Evolutionary conservation across 2,113 vertebrate species (phyloP).

Genomic region (Semnornis frantzii): DNA sequence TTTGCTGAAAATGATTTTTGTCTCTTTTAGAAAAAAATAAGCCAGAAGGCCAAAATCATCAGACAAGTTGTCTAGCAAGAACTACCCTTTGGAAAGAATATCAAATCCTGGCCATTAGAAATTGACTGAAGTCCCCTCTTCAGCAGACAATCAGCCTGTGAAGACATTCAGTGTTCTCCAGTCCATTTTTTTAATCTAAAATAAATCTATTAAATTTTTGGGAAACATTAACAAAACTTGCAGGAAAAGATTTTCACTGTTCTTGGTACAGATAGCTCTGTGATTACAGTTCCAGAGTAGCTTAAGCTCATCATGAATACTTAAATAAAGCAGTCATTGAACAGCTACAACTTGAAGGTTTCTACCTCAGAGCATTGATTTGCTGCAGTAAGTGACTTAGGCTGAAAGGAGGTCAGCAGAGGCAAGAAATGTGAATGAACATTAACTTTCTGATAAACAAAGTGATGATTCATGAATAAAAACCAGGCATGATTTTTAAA

Average conservation of each 20-base stretch:
- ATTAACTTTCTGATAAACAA: conserved; percentile 34
- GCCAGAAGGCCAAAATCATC: neutral
- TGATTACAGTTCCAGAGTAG: neutral
- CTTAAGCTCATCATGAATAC: neutral
- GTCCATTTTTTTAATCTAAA: neutral
- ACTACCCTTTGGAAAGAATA: neutral
- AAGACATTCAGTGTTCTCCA: neutral
- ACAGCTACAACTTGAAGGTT: neutral
- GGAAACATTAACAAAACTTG: neutral
- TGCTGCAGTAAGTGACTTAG: neutral
- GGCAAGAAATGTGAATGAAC: conserved; percentile 40
- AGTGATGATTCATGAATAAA: conserved; percentile 36
- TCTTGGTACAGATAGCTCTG: neutral
- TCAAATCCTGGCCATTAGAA: neutral
- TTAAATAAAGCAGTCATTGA: neutral
- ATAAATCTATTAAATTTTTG: neutral
- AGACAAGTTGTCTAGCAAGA: neutral
- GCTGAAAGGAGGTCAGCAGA: conserved; percentile 7
- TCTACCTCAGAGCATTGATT: neutral
- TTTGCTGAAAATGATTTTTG: neutral
- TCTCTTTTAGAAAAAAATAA: neutral
- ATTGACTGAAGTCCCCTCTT: neutral
- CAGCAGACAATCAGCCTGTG: neutral
- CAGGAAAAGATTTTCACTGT: neutral
- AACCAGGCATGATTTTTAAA: conserved; percentile 13